Percentiles rank a stretch among this genome's conserved stretches.
Conservation (phyloP, 2,113 vertebrate species). For the Phoenicopterus ruber region DNA sequence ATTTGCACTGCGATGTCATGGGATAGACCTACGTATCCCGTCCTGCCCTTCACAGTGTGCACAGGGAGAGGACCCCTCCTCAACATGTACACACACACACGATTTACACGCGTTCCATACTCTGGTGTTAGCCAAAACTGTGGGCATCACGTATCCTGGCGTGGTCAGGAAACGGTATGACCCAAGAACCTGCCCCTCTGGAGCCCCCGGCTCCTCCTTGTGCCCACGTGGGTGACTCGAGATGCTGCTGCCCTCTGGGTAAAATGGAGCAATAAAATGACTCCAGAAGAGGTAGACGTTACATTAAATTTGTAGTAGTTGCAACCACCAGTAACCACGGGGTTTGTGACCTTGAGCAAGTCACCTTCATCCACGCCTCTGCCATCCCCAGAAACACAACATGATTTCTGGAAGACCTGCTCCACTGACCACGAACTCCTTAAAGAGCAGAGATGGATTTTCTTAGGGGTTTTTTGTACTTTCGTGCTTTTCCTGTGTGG, state of each 20-base stretch:
- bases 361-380: fast-evolving
- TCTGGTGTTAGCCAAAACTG: neutral
- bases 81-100: too few relatives aligned
- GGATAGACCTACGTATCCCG: neutral
- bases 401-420: neutral
- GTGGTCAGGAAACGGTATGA: neutral
- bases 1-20: neutral
- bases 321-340: fast-evolving
- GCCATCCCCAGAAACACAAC: neutral
- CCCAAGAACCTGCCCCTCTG: neutral
- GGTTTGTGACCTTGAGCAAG: neutral
- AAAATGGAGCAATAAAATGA: neutral
- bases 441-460: neutral
- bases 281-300: neutral
- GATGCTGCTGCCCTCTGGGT: neutral
- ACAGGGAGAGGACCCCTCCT: neutral
- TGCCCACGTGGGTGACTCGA: fast-evolving
- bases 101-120: neutral
- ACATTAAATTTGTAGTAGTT: neutral
- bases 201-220: fast-evolving
- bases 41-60: neutral
- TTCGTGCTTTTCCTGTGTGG: neutral
- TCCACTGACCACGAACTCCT: fast-evolving
- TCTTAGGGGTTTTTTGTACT: neutral
- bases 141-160: neutral